Conservation (phyloP, 1,140 invertebrate species). For the Conus betulinus region DNA sequence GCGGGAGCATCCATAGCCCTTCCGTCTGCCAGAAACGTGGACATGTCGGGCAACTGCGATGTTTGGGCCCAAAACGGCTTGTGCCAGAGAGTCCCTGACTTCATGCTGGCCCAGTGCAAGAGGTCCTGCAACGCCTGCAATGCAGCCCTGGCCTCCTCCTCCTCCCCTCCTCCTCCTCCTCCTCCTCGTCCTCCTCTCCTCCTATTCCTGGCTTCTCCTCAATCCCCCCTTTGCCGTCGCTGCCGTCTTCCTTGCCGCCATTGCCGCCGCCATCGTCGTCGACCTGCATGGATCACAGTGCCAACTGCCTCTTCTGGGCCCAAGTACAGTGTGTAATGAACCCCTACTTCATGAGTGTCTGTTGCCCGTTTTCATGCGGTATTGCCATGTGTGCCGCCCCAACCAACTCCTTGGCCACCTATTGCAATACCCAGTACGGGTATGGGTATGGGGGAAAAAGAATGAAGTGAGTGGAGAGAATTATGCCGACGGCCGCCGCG, state of each 20-base stretch:
- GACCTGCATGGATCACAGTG: neutral
- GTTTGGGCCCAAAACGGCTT: constrained; percentile 56
- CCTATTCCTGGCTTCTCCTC: neutral
- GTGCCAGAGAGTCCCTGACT: constrained; percentile 54
- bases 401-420: no score
- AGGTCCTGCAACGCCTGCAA: constrained; percentile 57
- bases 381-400: no score
- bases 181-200: neutral
- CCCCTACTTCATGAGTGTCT: neutral
- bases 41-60: constrained; percentile 43
- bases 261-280: no score
- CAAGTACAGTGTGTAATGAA: neutral
- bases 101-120: constrained; percentile 57
- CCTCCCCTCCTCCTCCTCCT: neutral
- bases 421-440: no score
- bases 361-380: neutral
- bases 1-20: neutral
- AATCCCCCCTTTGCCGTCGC: no score
- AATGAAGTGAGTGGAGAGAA: no score
- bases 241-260: neutral
- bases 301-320: neutral
- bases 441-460: no score
- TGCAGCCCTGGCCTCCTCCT: neutral
- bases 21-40: constrained; percentile 7
- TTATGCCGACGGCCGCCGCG: no score